phyloP scores from a whole-genome alignment of 2,888 invertebrate species.

The Mesodorylaimus sp. region DNA sequence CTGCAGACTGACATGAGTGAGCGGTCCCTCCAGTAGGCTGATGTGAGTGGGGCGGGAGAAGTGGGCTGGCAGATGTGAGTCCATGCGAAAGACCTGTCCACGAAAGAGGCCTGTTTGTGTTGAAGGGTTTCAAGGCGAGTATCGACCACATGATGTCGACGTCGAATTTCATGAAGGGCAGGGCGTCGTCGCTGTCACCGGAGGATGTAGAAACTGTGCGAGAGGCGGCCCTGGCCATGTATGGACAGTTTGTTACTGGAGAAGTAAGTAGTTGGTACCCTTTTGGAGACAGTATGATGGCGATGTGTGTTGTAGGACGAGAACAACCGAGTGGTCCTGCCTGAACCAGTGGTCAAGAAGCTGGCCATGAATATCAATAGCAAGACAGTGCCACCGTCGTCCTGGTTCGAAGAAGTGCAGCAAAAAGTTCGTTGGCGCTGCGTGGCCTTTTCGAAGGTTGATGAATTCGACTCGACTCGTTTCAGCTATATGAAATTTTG shows the following conservation, averaged over 20 bases:
- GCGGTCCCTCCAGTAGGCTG: too few species aligned
- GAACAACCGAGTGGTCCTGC: too few species aligned
- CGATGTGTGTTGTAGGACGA: too few species aligned
- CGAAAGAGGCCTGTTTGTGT: constrained; percentile 9
- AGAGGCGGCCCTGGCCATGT: constrained; percentile 52
- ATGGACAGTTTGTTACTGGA: constrained; percentile 55
- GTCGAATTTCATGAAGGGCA: constrained; percentile 10
- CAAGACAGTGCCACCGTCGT: constrained; percentile 45
- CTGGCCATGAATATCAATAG: constrained; percentile 41
- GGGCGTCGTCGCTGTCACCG: constrained; percentile 19
- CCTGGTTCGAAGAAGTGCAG: constrained; percentile 69
- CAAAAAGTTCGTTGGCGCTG: constrained; percentile 17
- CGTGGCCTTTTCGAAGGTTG: background rate
- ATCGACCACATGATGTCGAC: constrained; percentile 47
- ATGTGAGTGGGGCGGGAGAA: too few species aligned
- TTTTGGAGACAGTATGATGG: too few species aligned
- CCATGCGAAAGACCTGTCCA: too few species aligned
- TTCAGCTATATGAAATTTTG: constrained; percentile 23
- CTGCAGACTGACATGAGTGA: too few species aligned
- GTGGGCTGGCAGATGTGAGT: too few species aligned
- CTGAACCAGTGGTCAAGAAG: too few species aligned
- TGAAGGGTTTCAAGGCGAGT: constrained; percentile 41
- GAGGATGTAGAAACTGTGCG: constrained; percentile 36
- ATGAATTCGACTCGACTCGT: background rate
- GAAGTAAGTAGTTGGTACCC: constrained; percentile 34